Percentiles rank a stretch among this genome's conserved stretches.
Evolutionary conservation across 2,113 vertebrate species (phyloP).

Genomic region (Erythrocercus mccallii): DNA sequence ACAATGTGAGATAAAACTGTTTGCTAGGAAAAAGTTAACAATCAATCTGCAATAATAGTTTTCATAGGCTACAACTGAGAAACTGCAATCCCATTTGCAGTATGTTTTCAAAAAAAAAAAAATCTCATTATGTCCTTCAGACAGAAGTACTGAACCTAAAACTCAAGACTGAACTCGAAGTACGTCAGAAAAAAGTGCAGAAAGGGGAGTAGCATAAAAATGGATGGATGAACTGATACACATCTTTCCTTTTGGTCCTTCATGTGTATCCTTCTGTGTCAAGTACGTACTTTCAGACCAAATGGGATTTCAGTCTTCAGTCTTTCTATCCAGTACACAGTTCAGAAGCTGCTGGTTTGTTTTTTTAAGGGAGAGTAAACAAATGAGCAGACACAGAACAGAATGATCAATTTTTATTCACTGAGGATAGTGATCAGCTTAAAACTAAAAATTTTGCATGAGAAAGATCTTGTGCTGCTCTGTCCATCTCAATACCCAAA

Average conservation of each 20-base stretch:
- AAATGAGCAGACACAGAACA: constrained; percentile 13
- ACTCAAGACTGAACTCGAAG: not conserved
- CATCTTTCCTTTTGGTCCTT: not conserved
- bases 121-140: not conserved
- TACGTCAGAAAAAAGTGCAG: not conserved
- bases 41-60: constrained; percentile 40
- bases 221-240: not conserved
- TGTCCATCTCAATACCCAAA: constrained; percentile 11
- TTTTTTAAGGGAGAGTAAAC: constrained; percentile 11
- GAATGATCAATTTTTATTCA: constrained; percentile 27
- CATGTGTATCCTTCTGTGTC: not conserved
- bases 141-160: not conserved
- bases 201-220: not conserved
- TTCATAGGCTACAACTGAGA: constrained; percentile 1
- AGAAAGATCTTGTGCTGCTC: not conserved
- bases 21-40: not conserved
- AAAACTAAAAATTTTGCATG: constrained; percentile 34
- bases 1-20: not conserved
- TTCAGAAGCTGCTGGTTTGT: not conserved
- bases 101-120: not conserved
- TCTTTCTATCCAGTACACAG: not conserved
- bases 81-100: not conserved
- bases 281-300: not conserved
- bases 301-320: not conserved
- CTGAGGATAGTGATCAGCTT: not conserved